Base-by-base conservation (phyloP, 2,888 invertebrate species). In the Hirtodrosophila confusa region DNA sequence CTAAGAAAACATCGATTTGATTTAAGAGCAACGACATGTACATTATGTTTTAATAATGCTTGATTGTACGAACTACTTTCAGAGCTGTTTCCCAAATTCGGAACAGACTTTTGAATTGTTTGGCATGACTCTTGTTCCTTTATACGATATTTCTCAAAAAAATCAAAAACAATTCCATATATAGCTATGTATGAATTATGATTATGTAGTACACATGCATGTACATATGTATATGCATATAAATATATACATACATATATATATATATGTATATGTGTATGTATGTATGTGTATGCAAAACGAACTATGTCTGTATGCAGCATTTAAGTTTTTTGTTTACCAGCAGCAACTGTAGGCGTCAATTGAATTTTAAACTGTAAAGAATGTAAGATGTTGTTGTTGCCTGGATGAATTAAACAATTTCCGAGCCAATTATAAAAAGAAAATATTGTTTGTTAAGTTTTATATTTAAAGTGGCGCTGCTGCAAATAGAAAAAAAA, bases 31-130 rank as follows among this genome's bases (percentile, higher is more conserved):
- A 73, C 68, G 53, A 75, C 69, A 75, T 76, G 75, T 77, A 80
- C 85, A 89, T 90, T 89, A 90, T 90, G 90, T 89, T 89, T 89
- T 89, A 89, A 80, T 90, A 90, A 89, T 89, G 89, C 76, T 79
- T 78, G 75, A 78, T 69, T 83, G 69, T 72, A 70, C 67, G 56
- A 74, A 69, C 66, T 50, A 57, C 60, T 57, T 62, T 70, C 67
- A 65, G 50, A 72, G 68, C 70, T 64, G 51, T 60, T 47, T 48
- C 41, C 57, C 44, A 41, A n/a, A 45, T 41, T 37, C 8, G 36
- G 36, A 45, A 50, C 50, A 58, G 58, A 47, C 48, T 51, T 60
- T 66, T 67, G 75, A 70, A 71, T 75, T 69, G 73, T 76, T 71
- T 73, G 75, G 70, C 75, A 73, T 69, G 69, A 86, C 72, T 83